phyloP scores from a whole-genome alignment of 1,140 invertebrate genomes.

The Drosophila sproati region DNA sequence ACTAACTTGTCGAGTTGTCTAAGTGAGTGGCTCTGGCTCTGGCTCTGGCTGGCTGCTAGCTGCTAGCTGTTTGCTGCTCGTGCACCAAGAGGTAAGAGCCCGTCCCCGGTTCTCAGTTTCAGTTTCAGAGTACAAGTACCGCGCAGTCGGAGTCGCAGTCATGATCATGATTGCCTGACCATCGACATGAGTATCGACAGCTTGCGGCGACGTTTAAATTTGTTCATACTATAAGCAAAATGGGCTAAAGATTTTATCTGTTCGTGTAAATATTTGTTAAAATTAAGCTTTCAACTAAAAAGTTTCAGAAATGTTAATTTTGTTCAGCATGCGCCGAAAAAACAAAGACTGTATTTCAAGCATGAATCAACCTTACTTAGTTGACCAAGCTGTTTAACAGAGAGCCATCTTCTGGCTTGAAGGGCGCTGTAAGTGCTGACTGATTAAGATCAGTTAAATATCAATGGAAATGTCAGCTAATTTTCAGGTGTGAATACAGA shows the following conservation, averaged over 20 bases:
- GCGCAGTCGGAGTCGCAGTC: slow-evolving; percentile 16
- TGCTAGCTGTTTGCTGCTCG: background rate
- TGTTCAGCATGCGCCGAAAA: slow-evolving; percentile 4
- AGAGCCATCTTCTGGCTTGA: background rate
- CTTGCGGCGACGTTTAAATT: slow-evolving; percentile 78
- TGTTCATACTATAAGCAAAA: slow-evolving; percentile 77
- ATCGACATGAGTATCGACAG: slow-evolving; percentile 64
- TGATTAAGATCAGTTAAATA: background rate
- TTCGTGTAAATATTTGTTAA: slow-evolving; percentile 79
- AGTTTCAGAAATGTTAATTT: slow-evolving; percentile 57
- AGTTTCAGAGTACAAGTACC: slow-evolving; percentile 4
- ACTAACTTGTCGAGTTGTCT: slow-evolving; percentile 62
- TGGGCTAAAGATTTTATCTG: slow-evolving; percentile 74
- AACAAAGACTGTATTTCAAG: background rate
- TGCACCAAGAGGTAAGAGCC: background rate
- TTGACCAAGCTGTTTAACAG: background rate
- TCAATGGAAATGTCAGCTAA: slow-evolving; percentile 43
- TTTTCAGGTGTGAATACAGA: slow-evolving; percentile 16
- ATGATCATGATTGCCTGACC: slow-evolving; percentile 66
- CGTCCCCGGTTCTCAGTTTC: background rate
- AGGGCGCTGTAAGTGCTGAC: background rate
- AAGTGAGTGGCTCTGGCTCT: slow-evolving; percentile 39
- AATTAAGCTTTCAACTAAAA: slow-evolving; percentile 79
- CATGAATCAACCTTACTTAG: background rate
- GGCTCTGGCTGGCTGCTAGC: background rate